Evolutionary conservation across 2,888 invertebrate genomes (phyloP).

Genomic region (Lasiommata megera): DNA sequence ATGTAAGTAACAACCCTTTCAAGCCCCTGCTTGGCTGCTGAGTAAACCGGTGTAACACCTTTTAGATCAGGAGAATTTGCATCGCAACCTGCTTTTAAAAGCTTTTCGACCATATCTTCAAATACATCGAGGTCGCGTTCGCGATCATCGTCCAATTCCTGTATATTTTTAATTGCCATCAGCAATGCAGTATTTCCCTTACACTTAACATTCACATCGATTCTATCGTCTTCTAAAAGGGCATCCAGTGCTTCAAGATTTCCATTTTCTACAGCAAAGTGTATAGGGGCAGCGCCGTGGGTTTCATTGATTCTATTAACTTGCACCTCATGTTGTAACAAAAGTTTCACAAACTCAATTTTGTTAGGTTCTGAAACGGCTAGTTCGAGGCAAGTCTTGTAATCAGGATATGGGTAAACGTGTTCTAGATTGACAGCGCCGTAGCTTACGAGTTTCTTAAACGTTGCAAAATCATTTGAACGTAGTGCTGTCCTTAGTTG

Average conservation of each 20-base stretch:
- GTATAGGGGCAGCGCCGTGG: conserved; percentile 83
- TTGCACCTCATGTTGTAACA: conserved; percentile 83
- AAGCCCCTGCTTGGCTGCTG: conserved; percentile 81
- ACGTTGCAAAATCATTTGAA: conserved; percentile 74
- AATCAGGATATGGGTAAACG: conserved; percentile 79
- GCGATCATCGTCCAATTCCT: conserved; percentile 72
- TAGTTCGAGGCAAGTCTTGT: conserved; percentile 82
- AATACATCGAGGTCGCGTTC: conserved; percentile 64
- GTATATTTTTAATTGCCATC: conserved; percentile 72
- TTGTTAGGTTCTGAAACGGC: conserved; percentile 76
- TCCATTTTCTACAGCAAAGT: conserved; percentile 82
- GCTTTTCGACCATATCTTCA: conserved; percentile 72
- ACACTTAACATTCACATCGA: conserved; percentile 74
- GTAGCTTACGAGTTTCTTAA: conserved; percentile 71
- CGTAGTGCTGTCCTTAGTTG: conserved; percentile 76
- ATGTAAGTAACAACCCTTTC: conserved; percentile 78
- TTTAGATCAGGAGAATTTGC: conserved; percentile 78
- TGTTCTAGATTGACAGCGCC: conserved; percentile 76
- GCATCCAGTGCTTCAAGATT: conserved; percentile 68
- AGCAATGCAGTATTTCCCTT: conserved; percentile 79
- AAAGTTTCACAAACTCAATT: conserved; percentile 77
- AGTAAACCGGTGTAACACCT: conserved; percentile 80
- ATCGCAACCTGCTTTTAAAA: conserved; percentile 79
- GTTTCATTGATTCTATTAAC: conserved; percentile 80
- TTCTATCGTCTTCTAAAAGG: conserved; percentile 69